Conservation (phyloP, 2,888 invertebrate genomes). For the Callimorpha dominula region DNA sequence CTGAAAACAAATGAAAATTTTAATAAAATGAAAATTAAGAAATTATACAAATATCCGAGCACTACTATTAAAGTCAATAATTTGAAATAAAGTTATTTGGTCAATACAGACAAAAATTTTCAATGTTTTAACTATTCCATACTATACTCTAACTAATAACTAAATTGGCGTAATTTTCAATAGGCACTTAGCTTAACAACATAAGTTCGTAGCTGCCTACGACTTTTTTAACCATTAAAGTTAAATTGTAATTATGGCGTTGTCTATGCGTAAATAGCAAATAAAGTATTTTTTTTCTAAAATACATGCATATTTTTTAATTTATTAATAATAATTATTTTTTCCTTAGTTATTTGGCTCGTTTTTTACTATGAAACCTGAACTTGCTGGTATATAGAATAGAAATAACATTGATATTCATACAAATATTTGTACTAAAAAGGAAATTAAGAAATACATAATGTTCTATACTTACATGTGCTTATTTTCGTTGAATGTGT, state of each 20-base stretch:
- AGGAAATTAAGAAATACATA: background rate
- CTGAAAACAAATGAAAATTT: background rate
- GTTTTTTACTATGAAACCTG: background rate
- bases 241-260: background rate
- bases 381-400: no score
- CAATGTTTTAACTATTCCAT: background rate
- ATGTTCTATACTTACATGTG: background rate
- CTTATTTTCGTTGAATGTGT: slow-evolving; percentile 31
- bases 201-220: background rate
- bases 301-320: background rate
- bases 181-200: background rate
- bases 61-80: background rate
- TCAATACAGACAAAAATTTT: background rate
- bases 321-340: background rate
- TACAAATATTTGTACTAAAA: background rate
- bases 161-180: background rate
- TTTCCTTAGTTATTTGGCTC: no score
- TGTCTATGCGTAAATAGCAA: background rate
- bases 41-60: background rate
- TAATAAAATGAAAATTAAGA: background rate
- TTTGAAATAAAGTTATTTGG: background rate
- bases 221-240: background rate
- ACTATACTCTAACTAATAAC: background rate
- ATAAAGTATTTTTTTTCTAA: background rate
- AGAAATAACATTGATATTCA: background rate